Conservation (phyloP, 1,140 invertebrate genomes). For the Drosophila sechellia region DNA sequence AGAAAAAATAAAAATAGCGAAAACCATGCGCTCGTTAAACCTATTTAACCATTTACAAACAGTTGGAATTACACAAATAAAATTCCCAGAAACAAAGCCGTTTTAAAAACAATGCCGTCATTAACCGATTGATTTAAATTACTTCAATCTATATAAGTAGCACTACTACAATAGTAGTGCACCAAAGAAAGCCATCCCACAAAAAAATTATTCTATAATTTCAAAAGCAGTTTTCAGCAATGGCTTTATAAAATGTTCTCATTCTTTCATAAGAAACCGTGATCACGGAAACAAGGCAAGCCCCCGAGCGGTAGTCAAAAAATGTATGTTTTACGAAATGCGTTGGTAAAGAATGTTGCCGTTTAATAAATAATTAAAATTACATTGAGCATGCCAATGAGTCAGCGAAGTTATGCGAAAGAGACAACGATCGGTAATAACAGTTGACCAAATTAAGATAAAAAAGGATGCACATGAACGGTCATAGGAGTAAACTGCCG, state of each 20-base stretch:
- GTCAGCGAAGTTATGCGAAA: conserved; percentile 66
- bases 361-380: conserved; percentile 35
- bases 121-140: no score
- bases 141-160: no score
- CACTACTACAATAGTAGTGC: no score
- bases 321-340: not conserved
- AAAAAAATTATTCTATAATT: no score
- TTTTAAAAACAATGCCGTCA: no score
- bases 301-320: no score
- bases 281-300: no score
- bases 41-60: not conserved
- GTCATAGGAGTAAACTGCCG: not conserved
- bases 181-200: conserved; percentile 29
- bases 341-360: conserved; percentile 1
- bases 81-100: no score
- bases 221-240: no score
- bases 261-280: no score
- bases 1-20: not conserved
- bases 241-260: no score
- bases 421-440: conserved; percentile 45
- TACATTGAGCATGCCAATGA: conserved; percentile 51
- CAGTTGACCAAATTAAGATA: conserved; percentile 38
- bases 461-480: conserved; percentile 32
- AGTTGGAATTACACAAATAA: not conserved
- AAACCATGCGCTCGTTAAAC: not conserved